A percentile compares a stretch with the other conserved stretches of the same genome.
Evolutionary conservation across 2,113 vertebrate species (phyloP).

Genomic region (Chrysemys picta): DNA sequence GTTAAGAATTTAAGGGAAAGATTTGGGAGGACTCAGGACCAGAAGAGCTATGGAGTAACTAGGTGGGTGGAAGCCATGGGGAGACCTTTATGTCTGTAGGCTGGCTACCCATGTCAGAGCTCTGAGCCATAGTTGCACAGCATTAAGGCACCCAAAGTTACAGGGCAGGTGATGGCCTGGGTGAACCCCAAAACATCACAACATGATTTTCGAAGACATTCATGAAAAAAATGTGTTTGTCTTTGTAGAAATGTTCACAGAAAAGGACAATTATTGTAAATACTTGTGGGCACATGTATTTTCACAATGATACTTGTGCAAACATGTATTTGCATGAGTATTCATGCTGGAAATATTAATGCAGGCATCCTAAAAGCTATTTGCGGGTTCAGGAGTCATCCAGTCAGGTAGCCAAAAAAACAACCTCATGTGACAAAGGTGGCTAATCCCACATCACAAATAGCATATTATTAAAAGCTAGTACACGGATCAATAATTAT

Average conservation of each 20-base stretch:
- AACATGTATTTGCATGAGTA: background rate
- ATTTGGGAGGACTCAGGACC: too few species aligned
- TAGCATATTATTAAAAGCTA: background rate
- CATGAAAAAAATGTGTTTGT: accelerated
- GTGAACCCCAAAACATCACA: background rate
- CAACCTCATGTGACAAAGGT: background rate
- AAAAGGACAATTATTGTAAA: background rate
- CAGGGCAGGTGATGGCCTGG: background rate
- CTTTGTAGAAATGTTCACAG: background rate
- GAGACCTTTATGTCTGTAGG: too few species aligned
- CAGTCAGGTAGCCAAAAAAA: background rate
- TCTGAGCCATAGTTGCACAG: background rate
- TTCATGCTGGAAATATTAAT: background rate
- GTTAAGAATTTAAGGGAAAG: too few species aligned
- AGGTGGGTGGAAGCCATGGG: too few species aligned
- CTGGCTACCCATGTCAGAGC: background rate
- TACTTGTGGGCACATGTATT: background rate
- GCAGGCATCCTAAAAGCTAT: background rate
- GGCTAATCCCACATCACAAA: background rate
- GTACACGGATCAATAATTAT: accelerated
- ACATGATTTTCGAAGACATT: background rate
- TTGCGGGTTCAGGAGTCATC: background rate
- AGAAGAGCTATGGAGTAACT: too few species aligned
- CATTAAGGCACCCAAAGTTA: background rate
- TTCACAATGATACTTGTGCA: background rate